Conservation (phyloP, 1,140 invertebrate genomes). For the Drosophila quadrilineata region DNA sequence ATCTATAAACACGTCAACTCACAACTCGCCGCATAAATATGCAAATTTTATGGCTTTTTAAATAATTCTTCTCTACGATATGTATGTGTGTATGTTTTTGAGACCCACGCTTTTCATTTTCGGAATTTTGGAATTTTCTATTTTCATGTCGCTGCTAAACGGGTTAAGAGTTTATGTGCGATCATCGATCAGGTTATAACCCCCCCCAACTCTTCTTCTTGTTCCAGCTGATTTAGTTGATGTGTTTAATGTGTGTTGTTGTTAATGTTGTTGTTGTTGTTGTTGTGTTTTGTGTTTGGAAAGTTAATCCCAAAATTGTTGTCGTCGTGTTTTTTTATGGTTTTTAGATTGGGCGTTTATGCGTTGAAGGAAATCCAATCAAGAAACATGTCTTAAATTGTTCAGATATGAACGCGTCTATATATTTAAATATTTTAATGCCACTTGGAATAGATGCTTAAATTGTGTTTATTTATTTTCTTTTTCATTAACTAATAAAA, state of each 20-base stretch:
- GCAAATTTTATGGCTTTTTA: conserved; percentile 73
- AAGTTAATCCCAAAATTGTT: conserved; percentile 50
- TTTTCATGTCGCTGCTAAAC: conserved; percentile 55
- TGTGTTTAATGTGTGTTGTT: too few species aligned
- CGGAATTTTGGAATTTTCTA: conserved; percentile 40
- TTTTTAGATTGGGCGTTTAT: conserved; percentile 71
- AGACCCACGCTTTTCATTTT: conserved; percentile 38
- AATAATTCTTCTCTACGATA: conserved; percentile 54
- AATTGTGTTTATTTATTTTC: conserved; percentile 30
- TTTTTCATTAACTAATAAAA: too few species aligned
- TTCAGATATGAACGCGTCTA: conserved; percentile 6
- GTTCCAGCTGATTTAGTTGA: conserved; percentile 32
- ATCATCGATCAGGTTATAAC: conserved; percentile 57
- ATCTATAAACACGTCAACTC: conserved; percentile 64
- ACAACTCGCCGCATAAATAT: conserved; percentile 63
- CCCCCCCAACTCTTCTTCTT: background rate
- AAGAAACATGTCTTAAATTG: conserved; percentile 33
- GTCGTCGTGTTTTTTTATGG: conserved; percentile 56
- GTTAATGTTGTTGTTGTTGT: too few species aligned
- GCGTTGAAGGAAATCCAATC: conserved; percentile 32
- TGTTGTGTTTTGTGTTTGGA: conserved; percentile 52
- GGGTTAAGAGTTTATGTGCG: conserved; percentile 68
- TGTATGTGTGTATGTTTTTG: conserved; percentile 36
- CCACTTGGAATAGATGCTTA: conserved; percentile 17
- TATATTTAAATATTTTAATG: conserved; percentile 27